These are phyloP conservation scores for Isaurus tuberculatus DNA, from an alignment of 92 coral and sea anemone species.

Conservation along the genomic window DNA sequence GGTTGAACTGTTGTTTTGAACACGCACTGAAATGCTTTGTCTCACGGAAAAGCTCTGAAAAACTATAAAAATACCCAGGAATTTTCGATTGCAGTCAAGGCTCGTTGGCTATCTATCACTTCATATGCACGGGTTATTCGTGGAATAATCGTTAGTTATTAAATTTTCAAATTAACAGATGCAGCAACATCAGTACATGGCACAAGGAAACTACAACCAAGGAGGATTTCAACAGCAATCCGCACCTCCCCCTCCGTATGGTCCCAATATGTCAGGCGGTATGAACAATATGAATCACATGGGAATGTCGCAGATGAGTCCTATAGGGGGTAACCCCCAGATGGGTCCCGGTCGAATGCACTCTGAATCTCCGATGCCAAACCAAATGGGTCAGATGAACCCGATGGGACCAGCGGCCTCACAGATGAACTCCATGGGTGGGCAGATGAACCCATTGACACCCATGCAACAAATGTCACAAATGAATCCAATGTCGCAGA, in stretches of 20 bases:
- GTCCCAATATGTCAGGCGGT: constrained; percentile 58
- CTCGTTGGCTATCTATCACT: too few relatives aligned
- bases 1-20: too few relatives aligned
- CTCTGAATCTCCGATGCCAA: constrained; percentile 53
- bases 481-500: constrained; percentile 50
- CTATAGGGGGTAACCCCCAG: constrained; percentile 55
- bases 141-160: background rate
- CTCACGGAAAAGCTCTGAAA: too few relatives aligned
- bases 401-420: constrained; percentile 40
- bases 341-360: constrained; percentile 60
- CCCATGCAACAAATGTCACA: constrained; percentile 70
- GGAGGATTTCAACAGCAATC: constrained; percentile 81
- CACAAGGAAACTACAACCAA: constrained; percentile 59
- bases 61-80: too few relatives aligned
- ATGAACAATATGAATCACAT: constrained; percentile 54
- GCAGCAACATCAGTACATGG: constrained; percentile 64
- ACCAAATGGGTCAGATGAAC: constrained; percentile 64
- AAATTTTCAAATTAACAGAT: constrained; percentile 19
- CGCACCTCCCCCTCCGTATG: constrained; percentile 87
- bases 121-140: too few relatives aligned
- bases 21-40: too few relatives aligned
- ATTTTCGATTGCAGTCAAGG: too few relatives aligned
- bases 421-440: constrained; percentile 25
- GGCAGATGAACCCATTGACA: constrained; percentile 58
- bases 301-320: constrained; percentile 49